Percentiles rank a stretch among this genome's conserved stretches.
These are phyloP conservation scores for Eupithecia abbreviata DNA, from an alignment of 2,888 invertebrate species.

Conservation along the genomic window DNA sequence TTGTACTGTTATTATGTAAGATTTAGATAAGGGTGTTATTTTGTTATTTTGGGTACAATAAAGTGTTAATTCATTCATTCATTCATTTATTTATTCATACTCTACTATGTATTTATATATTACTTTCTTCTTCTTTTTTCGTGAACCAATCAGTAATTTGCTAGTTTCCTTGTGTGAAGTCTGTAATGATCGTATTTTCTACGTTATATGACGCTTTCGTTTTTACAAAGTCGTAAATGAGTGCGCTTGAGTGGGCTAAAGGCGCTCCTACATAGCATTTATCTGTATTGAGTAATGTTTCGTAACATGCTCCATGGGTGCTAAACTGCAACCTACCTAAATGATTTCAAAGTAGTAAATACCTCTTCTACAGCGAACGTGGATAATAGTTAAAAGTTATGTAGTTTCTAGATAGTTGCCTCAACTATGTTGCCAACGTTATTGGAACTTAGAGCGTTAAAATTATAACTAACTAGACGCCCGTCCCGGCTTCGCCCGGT, in stretches of 20 bases:
- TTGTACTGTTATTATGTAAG: no score
- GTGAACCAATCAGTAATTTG: neutral
- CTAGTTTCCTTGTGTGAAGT: neutral
- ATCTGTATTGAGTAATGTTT: slow-evolving; percentile 35
- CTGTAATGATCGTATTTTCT: neutral
- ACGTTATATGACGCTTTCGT: slow-evolving; percentile 13
- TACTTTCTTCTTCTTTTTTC: neutral
- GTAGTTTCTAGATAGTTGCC: slow-evolving; percentile 1
- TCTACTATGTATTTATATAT: no score
- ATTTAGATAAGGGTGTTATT: no score
- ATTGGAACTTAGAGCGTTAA: neutral
- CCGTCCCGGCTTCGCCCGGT: no score
- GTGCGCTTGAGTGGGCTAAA: slow-evolving; percentile 34
- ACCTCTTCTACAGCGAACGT: slow-evolving; percentile 6
- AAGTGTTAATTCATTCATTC: no score
- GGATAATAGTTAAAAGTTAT: neutral
- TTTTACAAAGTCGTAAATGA: slow-evolving; percentile 36
- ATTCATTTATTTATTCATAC: no score
- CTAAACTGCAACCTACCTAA: slow-evolving; percentile 22
- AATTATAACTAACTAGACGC: neutral
- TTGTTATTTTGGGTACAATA: no score
- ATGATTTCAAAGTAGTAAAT: slow-evolving; percentile 16
- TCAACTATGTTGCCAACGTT: slow-evolving; percentile 6
- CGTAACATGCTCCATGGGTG: slow-evolving; percentile 27
- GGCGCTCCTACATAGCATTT: slow-evolving; percentile 36